Base-by-base conservation (phyloP, 2,113 vertebrate species). In the Aplodontia rufa region DNA sequence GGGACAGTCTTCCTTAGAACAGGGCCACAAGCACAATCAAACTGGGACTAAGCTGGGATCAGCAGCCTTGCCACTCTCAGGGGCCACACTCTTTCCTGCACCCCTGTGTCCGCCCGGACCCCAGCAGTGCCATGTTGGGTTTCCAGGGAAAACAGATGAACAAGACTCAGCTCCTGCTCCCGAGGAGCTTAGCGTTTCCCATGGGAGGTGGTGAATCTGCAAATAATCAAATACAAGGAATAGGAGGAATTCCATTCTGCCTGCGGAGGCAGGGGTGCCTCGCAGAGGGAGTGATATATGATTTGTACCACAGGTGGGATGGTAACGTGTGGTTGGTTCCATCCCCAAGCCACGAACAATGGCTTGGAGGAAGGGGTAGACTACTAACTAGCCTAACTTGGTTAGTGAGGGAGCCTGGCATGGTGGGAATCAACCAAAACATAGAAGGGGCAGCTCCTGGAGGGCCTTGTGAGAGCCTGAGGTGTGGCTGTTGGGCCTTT, bases 1-100 rank as follows among this genome's bases (percentile, higher is more conserved):
- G 3, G 30, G 49, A 49, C 5, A 24, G 2, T 32, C 8, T 64
- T 71, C 80, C 51, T 72, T 64, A 45, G 40, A 62, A 53, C 30
- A 32, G 5, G 3, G 40, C 30, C 10, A 1, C 0, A 19, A 20
- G 5, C 47, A 17, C 40, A 10, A 0, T 24, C 45, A 5, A 30
- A 47, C 10, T 40, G 28, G 76, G 40, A 20, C 68, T 76, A 60
- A 92, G 42, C 51, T 87, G 55, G 37, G 6, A 32, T 51, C 6
- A 13, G 17, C 40, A n/a, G 30, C 24, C 49, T 68, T 9, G 4
- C 4, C 13, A 32, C n/a, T n/a, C 51, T 74, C 17, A 19, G 80
- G 92, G 74, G 30, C 28, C 1, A 3, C 9, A 0, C 47, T 74
- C 0, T 2, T 37, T 11, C 24, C 69, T 13, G 47, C 6, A 22